Evolutionary conservation across 2,888 invertebrate genomes (phyloP), one percentile per base, ranked within the genome.

Genomic region (Odontomyia ornata): DNA sequence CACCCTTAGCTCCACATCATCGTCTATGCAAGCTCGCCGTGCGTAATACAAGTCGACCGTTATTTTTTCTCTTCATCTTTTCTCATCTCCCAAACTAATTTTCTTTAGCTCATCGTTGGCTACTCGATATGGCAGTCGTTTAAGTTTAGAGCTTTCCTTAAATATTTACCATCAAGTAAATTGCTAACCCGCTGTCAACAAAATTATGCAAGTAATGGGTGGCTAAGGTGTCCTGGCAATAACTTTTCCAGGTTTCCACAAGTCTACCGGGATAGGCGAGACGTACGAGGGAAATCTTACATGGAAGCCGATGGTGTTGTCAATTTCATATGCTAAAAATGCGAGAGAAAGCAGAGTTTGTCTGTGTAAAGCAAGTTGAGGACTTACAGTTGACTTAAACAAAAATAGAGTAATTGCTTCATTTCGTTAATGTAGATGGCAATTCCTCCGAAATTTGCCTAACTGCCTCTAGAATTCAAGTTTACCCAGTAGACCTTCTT

Each of bases 171-270:
- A 73, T 73, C 57, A 57, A 57, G 60, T 60, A 57, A 73, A 57
- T 73, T 57, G 60, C 73, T 73, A 57, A 60, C 57, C 73, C 60
- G 73, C 73, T 73, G 73, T 73, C 57, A 73, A 73, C 57, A 60
- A 73, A 73, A 73, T 73, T 73, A 73, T 73, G 73, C 73, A 60
- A 73, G 60, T 73, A 73, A 73, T 73, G 73, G 23, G 18, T 57
- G 60, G 57, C 57, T 60, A 36, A 23, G 57, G 25, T 73, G 30
- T 57, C 36, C 36, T 30, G 25, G 60, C 11, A 57, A 73, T 57
- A 73, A 60, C 60, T 73, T 60, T 60, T 7, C 36, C 57, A 30
- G 60, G 73, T 60, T 73, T 57, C 56, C 30, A 21, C 56, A 5
- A 52, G 71, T 9, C 64, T 3, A 9, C 36, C 36, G 36, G 9